phyloP scores from a whole-genome alignment of 2,113 vertebrate genomes.

The Sinocyclocheilus anophthalmus region DNA sequence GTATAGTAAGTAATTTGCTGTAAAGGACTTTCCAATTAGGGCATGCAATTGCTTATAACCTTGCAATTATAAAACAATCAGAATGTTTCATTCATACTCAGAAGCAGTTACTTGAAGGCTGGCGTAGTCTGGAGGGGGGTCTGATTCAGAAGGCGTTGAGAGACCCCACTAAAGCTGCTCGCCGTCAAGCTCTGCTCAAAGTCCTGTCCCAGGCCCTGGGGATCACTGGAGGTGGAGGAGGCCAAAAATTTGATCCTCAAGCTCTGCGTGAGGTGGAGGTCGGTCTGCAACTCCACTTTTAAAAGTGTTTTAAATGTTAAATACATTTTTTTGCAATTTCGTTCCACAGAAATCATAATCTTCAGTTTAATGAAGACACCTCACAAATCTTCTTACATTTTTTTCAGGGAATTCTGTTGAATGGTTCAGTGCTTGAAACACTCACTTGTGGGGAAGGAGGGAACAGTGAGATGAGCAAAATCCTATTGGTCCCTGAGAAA shows the following conservation, averaged over 20 bases:
- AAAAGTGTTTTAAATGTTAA: neutral
- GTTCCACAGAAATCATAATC: neutral
- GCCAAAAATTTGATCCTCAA: conserved; percentile 67
- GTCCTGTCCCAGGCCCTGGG: conserved; percentile 78
- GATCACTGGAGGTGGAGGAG: conserved; percentile 48
- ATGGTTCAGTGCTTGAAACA: conserved; percentile 77
- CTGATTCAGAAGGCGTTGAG: conserved; percentile 73
- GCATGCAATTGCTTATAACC: neutral
- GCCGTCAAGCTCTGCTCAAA: conserved; percentile 66
- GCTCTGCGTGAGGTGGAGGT: conserved; percentile 81
- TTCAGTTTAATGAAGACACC: neutral
- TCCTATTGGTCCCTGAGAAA: conserved; percentile 74
- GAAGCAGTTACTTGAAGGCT: conserved; percentile 68
- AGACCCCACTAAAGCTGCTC: conserved; percentile 65
- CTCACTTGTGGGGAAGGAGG: conserved; percentile 79
- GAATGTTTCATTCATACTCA: conserved; percentile 38
- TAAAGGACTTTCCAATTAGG: neutral
- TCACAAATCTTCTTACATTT: neutral
- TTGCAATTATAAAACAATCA: neutral
- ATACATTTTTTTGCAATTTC: no score
- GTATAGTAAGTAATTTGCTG: neutral
- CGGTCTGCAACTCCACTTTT: conserved; percentile 24
- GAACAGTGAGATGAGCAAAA: conserved; percentile 67
- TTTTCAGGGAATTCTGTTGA: conserved; percentile 80
- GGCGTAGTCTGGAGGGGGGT: conserved; percentile 64